Base-by-base conservation (phyloP, 2,888 invertebrate genomes). In the Ochropleura leucogaster region DNA sequence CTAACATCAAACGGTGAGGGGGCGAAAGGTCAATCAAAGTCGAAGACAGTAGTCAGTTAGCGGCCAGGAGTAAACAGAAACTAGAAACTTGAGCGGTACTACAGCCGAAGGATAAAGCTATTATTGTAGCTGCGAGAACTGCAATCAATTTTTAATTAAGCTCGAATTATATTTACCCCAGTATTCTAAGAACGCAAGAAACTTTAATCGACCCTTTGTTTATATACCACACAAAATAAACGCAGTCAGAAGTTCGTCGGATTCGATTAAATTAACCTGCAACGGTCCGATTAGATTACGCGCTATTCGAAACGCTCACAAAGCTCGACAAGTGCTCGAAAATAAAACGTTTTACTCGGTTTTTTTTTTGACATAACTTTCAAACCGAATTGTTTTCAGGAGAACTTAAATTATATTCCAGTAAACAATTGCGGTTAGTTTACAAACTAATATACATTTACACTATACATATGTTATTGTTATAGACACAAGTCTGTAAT, bases 71-170 rank as follows among this genome's bases (percentile, higher is more conserved):
- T 12, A 16, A 12, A 51, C 9, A 3, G 49, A 44, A 73, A 12
- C 5, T 55, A 10, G 12, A 62, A 63, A 44, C n/a, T 53, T 60
- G 30, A 8, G 16, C 5, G 53, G 18, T 62, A 42, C 16, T 30
- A 18, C 4, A 20, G 18, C 14, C 12, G 8, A 7, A 20, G 49
- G 40, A 62, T 63, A 66, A 16, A 12, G 8, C 18, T n/a, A 40
- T 46, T 49, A 53, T 6, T n/a, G 30, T 49, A 62, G n/a, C 5
- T 20, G 40, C 4, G 16, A 46, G 44, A 14, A 59, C n/a, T 71
- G 46, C 51, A 71, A 59, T 57, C 46, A 42, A 16, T 12, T 51
- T 63, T 40, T 18, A 76, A 46, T 57, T 49, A 47, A 10, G 64
- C 30, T n/a, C 30, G 7, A 80, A 49, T 74, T 51, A 51, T 12